Evolutionary conservation across 2,888 invertebrate genomes (phyloP).

Genomic region (Griposia aprilina): DNA sequence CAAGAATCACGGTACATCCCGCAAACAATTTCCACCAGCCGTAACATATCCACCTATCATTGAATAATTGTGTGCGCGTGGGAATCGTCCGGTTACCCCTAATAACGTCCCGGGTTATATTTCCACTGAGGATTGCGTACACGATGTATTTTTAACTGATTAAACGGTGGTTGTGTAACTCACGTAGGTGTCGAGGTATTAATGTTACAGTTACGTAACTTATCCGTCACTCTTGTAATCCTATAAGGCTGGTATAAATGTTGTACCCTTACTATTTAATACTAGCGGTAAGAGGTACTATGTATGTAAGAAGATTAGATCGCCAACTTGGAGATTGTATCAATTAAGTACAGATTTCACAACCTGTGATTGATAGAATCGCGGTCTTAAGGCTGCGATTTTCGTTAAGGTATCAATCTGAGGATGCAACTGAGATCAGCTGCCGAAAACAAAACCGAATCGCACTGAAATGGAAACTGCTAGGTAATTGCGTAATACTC

Average conservation of each 20-base stretch:
- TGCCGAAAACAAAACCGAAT: not conserved
- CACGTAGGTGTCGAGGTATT: conserved; percentile 43
- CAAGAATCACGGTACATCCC: conserved; percentile 28
- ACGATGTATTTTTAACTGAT: conserved; percentile 50
- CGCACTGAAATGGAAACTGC: not conserved
- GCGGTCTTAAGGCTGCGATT: not conserved
- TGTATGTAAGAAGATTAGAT: not conserved
- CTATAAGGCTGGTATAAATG: conserved; percentile 25
- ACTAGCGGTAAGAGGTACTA: not conserved
- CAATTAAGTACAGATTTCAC: too few species aligned
- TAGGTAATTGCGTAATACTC: too few species aligned
- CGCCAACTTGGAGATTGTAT: not conserved
- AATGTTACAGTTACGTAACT: conserved; percentile 29
- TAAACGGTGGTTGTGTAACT: conserved; percentile 40
- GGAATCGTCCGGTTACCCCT: conserved; percentile 54
- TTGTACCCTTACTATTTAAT: conserved; percentile 7
- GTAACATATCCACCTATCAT: conserved; percentile 38
- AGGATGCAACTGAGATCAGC: not conserved
- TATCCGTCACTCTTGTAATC: conserved; percentile 43
- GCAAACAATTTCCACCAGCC: conserved; percentile 29
- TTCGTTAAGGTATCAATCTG: not conserved
- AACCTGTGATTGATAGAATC: too few species aligned
- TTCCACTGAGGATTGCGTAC: conserved; percentile 34
- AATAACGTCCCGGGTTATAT: conserved; percentile 51
- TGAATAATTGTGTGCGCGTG: conserved; percentile 62